These are phyloP conservation scores for Patella ulyssiponensis DNA, from an alignment of 2,888 invertebrate genomes.

Conservation along the genomic window DNA sequence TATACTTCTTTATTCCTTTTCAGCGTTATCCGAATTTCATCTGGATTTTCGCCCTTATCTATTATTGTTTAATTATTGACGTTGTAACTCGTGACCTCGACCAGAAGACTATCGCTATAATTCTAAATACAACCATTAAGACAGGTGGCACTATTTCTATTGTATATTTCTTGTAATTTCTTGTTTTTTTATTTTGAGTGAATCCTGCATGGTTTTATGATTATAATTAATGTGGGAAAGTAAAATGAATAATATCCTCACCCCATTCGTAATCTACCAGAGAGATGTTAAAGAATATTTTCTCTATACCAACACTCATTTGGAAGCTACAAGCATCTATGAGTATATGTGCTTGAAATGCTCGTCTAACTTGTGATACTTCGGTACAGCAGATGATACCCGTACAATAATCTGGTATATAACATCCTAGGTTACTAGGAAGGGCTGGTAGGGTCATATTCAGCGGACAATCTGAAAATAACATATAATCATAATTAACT, in stretches of 20 bases:
- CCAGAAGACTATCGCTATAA: too few species aligned
- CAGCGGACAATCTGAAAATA: constrained; percentile 26
- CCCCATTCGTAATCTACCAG: constrained; percentile 41
- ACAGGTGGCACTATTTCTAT: neutral
- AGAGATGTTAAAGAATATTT: constrained; percentile 25
- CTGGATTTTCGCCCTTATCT: too few species aligned
- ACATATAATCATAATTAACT: too few species aligned
- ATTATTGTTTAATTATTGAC: too few species aligned
- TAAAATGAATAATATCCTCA: neutral
- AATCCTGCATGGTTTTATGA: neutral
- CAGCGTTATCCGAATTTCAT: too few species aligned
- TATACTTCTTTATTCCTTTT: too few species aligned
- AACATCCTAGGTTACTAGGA: constrained; percentile 26
- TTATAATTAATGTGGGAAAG: neutral
- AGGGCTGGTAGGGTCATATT: constrained; percentile 18
- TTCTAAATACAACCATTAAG: too few species aligned
- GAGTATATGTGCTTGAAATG: constrained; percentile 25
- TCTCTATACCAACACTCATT: constrained; percentile 37
- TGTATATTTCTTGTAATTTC: neutral
- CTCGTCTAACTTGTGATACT: constrained; percentile 16
- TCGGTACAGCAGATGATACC: constrained; percentile 40
- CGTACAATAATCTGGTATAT: constrained; percentile 33
- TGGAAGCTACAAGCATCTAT: constrained; percentile 36
- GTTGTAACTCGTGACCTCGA: too few species aligned
- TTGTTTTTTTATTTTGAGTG: neutral